A percentile compares a stretch with the other conserved stretches of the same genome.
Evolutionary conservation across 1,140 invertebrate species (phyloP).

Genomic region (Chionoecetes opilio): DNA sequence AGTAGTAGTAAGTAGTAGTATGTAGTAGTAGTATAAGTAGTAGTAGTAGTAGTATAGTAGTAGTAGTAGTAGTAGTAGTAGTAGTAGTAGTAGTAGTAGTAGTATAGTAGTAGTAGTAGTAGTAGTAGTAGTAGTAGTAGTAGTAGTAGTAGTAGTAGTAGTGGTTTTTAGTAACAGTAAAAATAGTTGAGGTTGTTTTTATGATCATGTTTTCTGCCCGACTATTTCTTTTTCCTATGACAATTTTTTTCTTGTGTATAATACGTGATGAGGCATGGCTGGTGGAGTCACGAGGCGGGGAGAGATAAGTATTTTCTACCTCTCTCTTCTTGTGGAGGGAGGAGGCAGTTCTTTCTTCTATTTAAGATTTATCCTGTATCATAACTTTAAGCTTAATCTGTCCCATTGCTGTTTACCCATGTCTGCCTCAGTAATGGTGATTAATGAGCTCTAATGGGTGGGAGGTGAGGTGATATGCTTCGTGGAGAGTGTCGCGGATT

Average conservation of each 20-base stretch:
- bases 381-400: not conserved
- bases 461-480: not conserved
- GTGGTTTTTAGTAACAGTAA: not conserved
- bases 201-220: no score
- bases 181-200: not conserved
- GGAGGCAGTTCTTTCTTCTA: not conserved
- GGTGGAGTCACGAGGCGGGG: no score
- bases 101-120: not conserved
- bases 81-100: not conserved
- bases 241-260: no score
- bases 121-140: not conserved
- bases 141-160: constrained; percentile 29
- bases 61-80: not conserved
- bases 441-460: not conserved
- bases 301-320: no score
- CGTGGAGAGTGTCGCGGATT: not conserved
- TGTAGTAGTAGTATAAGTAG: no score
- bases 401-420: not conserved
- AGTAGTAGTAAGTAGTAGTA: not conserved
- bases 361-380: not conserved
- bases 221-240: no score
- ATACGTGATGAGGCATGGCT: no score
- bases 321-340: no score
- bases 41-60: not conserved
- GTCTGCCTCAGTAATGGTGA: not conserved